phyloP scores from a whole-genome alignment of 37 sponge, comb jelly and placozoan species.

The Tethya wilhelma region DNA sequence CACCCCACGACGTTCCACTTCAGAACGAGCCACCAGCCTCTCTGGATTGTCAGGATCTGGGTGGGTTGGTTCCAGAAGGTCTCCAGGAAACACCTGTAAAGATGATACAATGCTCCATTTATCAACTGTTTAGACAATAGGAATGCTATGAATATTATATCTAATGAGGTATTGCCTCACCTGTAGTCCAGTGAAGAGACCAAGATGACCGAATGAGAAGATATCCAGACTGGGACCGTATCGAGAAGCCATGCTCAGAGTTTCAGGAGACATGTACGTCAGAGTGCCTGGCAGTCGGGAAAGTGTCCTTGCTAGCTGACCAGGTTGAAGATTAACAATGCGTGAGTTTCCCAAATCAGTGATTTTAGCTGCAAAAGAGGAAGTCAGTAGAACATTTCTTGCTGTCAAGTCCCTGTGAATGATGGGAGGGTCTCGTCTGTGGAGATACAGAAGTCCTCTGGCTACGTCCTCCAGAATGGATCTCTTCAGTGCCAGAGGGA shows the following conservation, averaged over 20 bases:
- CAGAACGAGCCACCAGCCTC: no score
- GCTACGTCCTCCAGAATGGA: conserved; percentile 30
- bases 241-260: background rate
- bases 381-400: conserved; percentile 29
- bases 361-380: conserved; percentile 24
- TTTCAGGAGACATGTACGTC: conserved; percentile 35
- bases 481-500: conserved; percentile 12
- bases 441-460: conserved; percentile 29
- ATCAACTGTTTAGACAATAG: no score
- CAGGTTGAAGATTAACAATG: background rate
- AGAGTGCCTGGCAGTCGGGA: conserved; percentile 19
- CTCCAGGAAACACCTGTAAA: no score
- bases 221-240: no score
- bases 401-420: conserved; percentile 37
- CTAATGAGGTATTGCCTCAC: no score
- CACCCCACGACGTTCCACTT: no score
- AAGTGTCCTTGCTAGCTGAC: background rate
- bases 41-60: no score
- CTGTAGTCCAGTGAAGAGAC: no score
- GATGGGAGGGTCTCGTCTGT: conserved; percentile 22
- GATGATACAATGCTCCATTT: no score
- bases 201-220: no score
- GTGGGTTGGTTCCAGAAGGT: no score
- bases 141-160: no score
- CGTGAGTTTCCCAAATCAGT: conserved; percentile 40